phyloP scores from a whole-genome alignment of 2,113 vertebrate species.

The Microtus pennsylvanicus region DNA sequence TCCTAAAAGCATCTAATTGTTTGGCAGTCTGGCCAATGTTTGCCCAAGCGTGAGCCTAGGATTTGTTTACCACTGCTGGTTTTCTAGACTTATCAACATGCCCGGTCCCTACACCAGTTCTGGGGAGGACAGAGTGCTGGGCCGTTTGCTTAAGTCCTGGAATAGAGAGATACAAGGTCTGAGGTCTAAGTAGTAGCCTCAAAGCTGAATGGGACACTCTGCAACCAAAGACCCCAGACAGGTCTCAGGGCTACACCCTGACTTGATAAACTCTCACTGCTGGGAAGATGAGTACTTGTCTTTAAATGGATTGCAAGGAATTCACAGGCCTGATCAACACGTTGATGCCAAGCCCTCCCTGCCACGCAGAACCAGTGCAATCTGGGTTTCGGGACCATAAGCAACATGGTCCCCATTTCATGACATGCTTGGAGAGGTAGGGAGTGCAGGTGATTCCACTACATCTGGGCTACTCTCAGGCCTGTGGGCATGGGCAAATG shows the following conservation, averaged over 20 bases:
- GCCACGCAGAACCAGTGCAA: not conserved
- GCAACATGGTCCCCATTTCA: not conserved
- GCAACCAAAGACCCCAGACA: not conserved
- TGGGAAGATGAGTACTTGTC: not conserved
- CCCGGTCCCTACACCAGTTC: not conserved
- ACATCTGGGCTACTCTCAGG: not conserved
- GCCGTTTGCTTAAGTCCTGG: not conserved
- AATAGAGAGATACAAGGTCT: not conserved
- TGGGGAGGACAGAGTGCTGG: not conserved
- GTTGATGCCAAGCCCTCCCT: not conserved
- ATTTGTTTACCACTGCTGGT: not conserved
- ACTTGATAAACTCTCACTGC: not conserved
- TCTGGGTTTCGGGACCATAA: not conserved
- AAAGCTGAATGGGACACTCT: not conserved
- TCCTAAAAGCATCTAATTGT: conserved; percentile 58
- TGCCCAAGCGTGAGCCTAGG: not conserved
- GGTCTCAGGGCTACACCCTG: not conserved
- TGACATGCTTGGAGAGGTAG: not conserved
- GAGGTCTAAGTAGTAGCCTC: not conserved
- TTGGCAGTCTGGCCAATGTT: not conserved
- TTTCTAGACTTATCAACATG: not conserved
- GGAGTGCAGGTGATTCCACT: not conserved
- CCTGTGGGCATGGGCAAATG: not conserved
- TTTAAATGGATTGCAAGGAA: not conserved
- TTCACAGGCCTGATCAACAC: not conserved